phyloP scores from a whole-genome alignment of 2,113 vertebrate species.

The Coptodon rendalli region DNA sequence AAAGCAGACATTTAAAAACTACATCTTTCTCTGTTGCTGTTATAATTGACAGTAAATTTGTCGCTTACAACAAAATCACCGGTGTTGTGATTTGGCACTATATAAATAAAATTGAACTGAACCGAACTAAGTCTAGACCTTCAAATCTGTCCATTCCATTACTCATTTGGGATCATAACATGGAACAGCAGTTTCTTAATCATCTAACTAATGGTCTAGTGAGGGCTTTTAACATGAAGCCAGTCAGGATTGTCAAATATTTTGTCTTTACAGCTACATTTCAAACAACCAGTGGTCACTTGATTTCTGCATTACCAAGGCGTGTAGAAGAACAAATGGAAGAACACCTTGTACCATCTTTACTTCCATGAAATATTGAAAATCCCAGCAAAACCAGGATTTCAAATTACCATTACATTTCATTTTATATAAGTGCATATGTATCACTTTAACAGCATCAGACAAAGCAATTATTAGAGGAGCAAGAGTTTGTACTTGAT shows the following conservation, averaged over 20 bases:
- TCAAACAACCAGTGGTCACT: neutral
- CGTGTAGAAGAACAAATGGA: neutral
- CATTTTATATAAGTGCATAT: neutral
- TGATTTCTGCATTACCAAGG: neutral
- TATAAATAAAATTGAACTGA: neutral
- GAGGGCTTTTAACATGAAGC: neutral
- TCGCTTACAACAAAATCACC: neutral
- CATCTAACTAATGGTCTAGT: neutral
- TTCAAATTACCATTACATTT: neutral
- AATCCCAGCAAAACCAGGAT: neutral
- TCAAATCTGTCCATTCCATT: neutral
- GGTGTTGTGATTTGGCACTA: neutral
- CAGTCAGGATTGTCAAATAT: neutral
- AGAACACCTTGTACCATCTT: too few relatives aligned
- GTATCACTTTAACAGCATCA: neutral
- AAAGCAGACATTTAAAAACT: neutral
- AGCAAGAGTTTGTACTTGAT: neutral
- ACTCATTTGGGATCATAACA: neutral
- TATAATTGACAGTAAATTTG: neutral
- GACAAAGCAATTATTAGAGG: neutral
- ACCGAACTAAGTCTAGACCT: neutral
- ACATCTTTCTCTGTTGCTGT: neutral
- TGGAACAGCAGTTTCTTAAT: neutral
- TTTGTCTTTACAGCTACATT: neutral
- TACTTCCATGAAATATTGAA: neutral